Conservation (phyloP, 2,888 invertebrate species). For the Pristionchus maxplancki region DNA sequence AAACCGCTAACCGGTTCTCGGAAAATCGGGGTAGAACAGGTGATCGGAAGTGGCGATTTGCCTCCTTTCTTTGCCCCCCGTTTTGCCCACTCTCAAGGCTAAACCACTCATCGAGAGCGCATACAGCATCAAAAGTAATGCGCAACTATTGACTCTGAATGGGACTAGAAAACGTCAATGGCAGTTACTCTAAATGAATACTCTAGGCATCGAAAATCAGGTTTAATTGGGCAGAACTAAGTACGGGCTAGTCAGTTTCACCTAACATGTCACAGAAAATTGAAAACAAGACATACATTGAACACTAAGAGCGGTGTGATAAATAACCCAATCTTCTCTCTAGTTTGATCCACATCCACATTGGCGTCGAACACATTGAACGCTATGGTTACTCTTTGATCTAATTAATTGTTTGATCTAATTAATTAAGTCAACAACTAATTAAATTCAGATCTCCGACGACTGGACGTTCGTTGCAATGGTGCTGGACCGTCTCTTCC, state of each 20-base stretch:
- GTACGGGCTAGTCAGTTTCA: too few relatives aligned
- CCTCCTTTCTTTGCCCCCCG: neutral
- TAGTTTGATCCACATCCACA: too few relatives aligned
- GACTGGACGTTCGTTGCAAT: slow-evolving; percentile 77
- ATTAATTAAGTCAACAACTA: too few relatives aligned
- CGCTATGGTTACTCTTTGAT: too few relatives aligned
- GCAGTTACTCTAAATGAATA: neutral
- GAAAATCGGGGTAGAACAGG: neutral
- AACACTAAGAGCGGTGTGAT: too few relatives aligned
- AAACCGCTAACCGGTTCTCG: slow-evolving; percentile 2
- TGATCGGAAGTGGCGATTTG: slow-evolving; percentile 36
- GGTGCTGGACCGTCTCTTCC: slow-evolving; percentile 75
- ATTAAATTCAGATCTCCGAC: slow-evolving; percentile 74
- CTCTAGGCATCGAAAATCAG: neutral
- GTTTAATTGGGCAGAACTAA: too few relatives aligned
- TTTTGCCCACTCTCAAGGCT: neutral
- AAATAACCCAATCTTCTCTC: too few relatives aligned
- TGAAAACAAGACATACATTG: too few relatives aligned
- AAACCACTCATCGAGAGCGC: slow-evolving; percentile 31
- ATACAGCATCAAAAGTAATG: slow-evolving; percentile 33
- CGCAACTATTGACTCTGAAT: slow-evolving; percentile 38
- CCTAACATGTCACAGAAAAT: too few relatives aligned
- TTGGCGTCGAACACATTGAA: too few relatives aligned
- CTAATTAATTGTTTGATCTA: too few relatives aligned
- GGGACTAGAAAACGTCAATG: neutral